phyloP scores from a whole-genome alignment of 2,888 invertebrate species.

The Acrocyrtus sp. region DNA sequence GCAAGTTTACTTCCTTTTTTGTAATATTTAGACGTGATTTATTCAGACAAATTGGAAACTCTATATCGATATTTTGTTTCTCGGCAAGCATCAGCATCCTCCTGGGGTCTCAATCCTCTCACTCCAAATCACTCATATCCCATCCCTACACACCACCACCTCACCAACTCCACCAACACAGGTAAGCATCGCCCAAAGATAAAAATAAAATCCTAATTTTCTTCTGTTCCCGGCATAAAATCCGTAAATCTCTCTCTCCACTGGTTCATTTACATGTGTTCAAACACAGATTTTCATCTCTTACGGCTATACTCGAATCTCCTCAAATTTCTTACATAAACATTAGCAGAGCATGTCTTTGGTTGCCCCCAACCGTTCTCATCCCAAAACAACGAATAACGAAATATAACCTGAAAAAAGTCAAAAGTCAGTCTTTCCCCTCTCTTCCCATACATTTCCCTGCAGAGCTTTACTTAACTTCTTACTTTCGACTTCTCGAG shows the following conservation, averaged over 20 bases:
- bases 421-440: conserved; percentile 1
- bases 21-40: too few relatives aligned
- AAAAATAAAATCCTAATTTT: too few relatives aligned
- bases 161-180: conserved; percentile 51
- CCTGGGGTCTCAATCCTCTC: conserved; percentile 71
- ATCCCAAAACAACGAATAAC: conserved; percentile 2
- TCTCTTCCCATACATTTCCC: neutral
- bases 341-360: too few relatives aligned
- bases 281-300: too few relatives aligned
- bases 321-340: neutral
- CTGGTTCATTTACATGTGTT: neutral
- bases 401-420: conserved; percentile 17
- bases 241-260: neutral
- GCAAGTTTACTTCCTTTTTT: too few relatives aligned
- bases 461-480: neutral
- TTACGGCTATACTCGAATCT: neutral
- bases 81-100: conserved; percentile 68
- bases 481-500: too few relatives aligned
- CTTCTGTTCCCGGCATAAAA: too few relatives aligned
- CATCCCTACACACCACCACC: conserved; percentile 52
- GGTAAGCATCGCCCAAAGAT: conserved; percentile 54
- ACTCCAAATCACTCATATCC: conserved; percentile 64
- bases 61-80: too few relatives aligned
- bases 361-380: conserved; percentile 31
- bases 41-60: too few relatives aligned